A percentile compares a stretch with the other conserved stretches of the same genome.
Evolutionary conservation across 2,113 vertebrate genomes (phyloP).

Genomic region (Willisornis vidua): DNA sequence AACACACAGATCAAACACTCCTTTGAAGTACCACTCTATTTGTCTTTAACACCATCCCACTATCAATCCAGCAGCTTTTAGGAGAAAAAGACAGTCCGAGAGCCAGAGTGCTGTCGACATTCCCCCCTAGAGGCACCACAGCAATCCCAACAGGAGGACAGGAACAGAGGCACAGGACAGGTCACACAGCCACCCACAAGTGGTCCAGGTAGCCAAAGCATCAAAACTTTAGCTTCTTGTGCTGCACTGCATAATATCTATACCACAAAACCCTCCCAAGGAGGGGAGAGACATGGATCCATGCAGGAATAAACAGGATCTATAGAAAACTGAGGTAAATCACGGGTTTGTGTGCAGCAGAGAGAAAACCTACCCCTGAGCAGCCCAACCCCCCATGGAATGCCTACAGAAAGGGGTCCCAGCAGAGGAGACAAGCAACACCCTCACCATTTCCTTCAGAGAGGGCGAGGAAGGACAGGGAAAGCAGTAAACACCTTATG

Average conservation of each 20-base stretch:
- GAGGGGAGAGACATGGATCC: background rate
- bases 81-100: background rate
- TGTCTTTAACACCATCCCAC: background rate
- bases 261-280: background rate
- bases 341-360: background rate
- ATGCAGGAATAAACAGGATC: background rate
- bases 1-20: background rate
- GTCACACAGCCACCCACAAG: rapidly evolving
- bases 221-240: rapidly evolving
- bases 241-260: background rate
- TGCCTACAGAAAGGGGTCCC: background rate
- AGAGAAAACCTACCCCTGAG: background rate
- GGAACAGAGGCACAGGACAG: too few species aligned
- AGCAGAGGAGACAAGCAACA: background rate
- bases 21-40: background rate
- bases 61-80: background rate
- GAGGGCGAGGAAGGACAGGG: background rate
- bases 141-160: background rate
- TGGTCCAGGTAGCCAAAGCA: background rate
- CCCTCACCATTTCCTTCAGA: background rate
- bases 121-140: background rate
- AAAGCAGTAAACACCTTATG: background rate
- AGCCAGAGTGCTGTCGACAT: background rate
- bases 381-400: background rate
- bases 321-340: background rate